Evolutionary conservation across 2,888 invertebrate genomes (phyloP).

Genomic region (Netelia virgata): DNA sequence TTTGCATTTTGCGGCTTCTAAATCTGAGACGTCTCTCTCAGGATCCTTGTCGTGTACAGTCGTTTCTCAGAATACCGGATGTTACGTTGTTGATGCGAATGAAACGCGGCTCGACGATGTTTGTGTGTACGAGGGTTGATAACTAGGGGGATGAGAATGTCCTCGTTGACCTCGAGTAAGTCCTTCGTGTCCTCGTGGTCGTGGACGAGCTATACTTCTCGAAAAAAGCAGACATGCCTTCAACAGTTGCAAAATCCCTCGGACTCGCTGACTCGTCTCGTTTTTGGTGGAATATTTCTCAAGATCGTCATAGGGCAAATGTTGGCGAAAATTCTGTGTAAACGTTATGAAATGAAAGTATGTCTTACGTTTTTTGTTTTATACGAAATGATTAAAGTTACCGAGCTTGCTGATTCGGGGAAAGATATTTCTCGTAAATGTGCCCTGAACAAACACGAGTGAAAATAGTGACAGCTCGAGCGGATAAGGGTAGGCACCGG

Average conservation of each 20-base stretch:
- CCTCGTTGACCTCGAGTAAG: background rate
- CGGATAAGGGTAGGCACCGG: conserved; percentile 11
- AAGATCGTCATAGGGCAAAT: background rate
- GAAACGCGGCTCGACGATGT: background rate
- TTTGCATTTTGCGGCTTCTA: conserved; percentile 82
- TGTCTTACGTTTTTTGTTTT: background rate
- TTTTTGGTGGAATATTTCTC: background rate
- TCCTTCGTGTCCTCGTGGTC: background rate
- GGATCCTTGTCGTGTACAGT: conserved; percentile 6
- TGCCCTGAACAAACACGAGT: conserved; percentile 41
- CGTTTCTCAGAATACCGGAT: conserved; percentile 31
- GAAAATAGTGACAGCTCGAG: conserved; percentile 36
- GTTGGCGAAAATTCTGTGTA: background rate
- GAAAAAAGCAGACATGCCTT: background rate
- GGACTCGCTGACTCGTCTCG: background rate
- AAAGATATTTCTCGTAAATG: conserved; percentile 10
- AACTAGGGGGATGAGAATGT: background rate
- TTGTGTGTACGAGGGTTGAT: background rate
- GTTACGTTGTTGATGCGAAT: background rate
- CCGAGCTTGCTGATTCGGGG: background rate
- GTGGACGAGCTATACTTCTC: conserved; percentile 5
- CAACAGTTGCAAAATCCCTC: conserved; percentile 24
- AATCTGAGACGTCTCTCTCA: conserved; percentile 79
- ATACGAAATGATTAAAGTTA: conserved; percentile 13
- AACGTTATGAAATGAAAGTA: conserved; percentile 13